Evolutionary conservation across 2,888 invertebrate genomes (phyloP), one percentile per base, ranked within the genome.

Genomic region (Tetrapedia diversipes): DNA sequence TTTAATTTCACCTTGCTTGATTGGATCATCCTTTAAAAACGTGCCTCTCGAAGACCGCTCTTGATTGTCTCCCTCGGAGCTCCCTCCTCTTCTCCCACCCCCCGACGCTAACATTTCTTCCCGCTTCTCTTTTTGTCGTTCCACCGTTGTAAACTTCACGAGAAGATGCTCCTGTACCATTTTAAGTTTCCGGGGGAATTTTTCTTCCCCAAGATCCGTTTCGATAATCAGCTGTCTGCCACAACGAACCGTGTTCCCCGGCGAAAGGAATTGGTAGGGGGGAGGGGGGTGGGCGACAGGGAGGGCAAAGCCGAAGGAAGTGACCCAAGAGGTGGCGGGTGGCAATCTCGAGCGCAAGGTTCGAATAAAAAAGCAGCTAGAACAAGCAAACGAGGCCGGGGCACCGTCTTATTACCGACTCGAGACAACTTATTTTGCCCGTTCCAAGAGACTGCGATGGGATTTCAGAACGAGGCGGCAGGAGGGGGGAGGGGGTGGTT

Each of bases 401-500:
- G 74, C 16, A 68, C 64, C 56, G 65, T 39, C 82, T 79, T 81
- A 82, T 81, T 82, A 75, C 82, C 68, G n/a, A 68, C 70, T 68
- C 64, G 81, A 79, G 70, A 56, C 57, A 79, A 74, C 56, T 47
- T 14, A 14, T n/a, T 80, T 80, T 49, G 45, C 34, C 45, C 27
- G 74, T 14, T 7, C 16, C 2, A 2, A 4, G 39, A 41, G 16
- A 16, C 6, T 3, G n/a, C n/a, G n/a, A n/a, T n/a, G n/a, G n/a
- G n/a, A n/a, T 3, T 2, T 1, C 19, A 6, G 43, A 43, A 8
- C 7, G 24, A 1, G 11, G 19, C 7, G 56, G 34, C 49, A 45
- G 45, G 24, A n/a, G 27, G 14, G 29, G 66, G 19, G 32, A 16
- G 8, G 22, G 8, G 24, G 24, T 2, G n/a, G 16, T 3, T 22